Evolutionary conservation across 1,140 invertebrate genomes (phyloP), one percentile per base, ranked within the genome.

Genomic region (Musca domestica): DNA sequence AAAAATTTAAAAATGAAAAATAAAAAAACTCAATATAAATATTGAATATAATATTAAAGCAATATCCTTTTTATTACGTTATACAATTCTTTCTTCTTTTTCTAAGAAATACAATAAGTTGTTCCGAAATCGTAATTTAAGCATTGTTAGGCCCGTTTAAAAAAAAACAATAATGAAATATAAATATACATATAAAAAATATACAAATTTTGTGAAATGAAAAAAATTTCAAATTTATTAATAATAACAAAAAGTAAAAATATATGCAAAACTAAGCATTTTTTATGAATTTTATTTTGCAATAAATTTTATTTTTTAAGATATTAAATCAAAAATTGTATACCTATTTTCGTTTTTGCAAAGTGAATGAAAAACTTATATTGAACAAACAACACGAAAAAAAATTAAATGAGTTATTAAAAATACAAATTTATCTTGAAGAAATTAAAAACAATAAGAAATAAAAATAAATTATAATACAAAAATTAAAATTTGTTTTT

Each of bases 1-100:
- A 15, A 22, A 71, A 69, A 69, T 54, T 67, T 67, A 69, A 71
- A 7, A 54, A 66, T 30, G 27, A 61, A 19, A 15, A 58, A 58
- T 27, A 58, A 4, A 34, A 41, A 9, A 64, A 15, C 46, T 15
- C 14, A 64, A 46, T 27, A 12, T 34, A 27, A 41, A 47, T 46
- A 64, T 17, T 41, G 22, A 46, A 41, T 41, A 64, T 25, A 34
- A 23, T 47, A 54, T 7, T 54, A 19, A 52, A 52, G 51, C 48
- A 66, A 66, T 52, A 66, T 54, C 27, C 10, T 52, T 27, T 52
- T 52, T 54, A 54, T 52, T n/a, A n/a, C n/a, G 27, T 47, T 54
- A 34, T 34, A 52, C 19, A 34, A 46, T 63, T 56, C 15, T 2
- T 27, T 58, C 10, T 2, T n/a, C 9, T 52, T 58, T 27, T 27